phyloP scores from a whole-genome alignment of 2,113 vertebrate species.

The Sinocyclocheilus anophthalmus region DNA sequence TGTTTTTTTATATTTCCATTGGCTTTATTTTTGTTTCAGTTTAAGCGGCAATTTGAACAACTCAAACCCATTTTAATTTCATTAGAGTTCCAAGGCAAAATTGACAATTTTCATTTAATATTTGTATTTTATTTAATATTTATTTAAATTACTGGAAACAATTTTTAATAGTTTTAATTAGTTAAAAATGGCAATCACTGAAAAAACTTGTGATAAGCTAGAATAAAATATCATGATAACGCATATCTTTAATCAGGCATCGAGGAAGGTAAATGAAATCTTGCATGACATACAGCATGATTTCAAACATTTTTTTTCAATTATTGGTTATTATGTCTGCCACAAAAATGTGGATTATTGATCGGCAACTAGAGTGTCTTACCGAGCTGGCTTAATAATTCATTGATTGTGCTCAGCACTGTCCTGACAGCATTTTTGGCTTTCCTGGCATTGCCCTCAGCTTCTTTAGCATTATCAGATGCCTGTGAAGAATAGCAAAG shows the following conservation, averaged over 20 bases:
- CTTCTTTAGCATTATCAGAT: constrained; percentile 88
- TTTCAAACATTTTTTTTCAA: too few species aligned
- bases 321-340: not conserved
- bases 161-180: not conserved
- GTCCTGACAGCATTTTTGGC: constrained; percentile 88
- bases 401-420: constrained; percentile 83
- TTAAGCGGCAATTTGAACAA: not conserved
- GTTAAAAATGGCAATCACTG: not conserved
- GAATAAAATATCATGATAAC: not conserved
- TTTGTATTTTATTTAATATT: not conserved
- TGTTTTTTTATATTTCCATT: too few species aligned
- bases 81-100: not conserved
- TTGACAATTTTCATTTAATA: not conserved
- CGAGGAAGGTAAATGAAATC: not conserved
- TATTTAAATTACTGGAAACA: not conserved
- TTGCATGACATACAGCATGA: not conserved
- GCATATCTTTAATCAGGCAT: not conserved
- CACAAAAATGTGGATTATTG: not conserved
- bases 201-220: not conserved
- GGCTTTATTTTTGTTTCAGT: not conserved
- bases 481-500: constrained; percentile 73
- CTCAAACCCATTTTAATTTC: too few species aligned
- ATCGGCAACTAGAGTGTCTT: constrained; percentile 31
- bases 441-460: constrained; percentile 92
- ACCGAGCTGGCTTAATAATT: constrained; percentile 89